These are phyloP conservation scores for Galeopterus variegatus DNA, from an alignment of 2,113 vertebrate genomes.

Conservation along the genomic window DNA sequence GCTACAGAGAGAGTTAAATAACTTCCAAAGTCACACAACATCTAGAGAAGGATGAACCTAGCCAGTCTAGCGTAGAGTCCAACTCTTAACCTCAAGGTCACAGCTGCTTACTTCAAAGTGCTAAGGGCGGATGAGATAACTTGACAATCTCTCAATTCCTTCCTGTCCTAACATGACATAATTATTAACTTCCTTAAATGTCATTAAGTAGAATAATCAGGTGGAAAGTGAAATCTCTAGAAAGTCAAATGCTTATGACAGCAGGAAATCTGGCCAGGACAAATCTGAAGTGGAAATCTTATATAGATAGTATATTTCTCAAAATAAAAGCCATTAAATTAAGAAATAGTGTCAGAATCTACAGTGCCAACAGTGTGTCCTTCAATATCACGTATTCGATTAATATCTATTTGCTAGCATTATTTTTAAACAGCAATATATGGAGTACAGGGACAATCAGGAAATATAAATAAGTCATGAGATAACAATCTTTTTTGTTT, in stretches of 20 bases:
- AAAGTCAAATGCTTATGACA: constrained; percentile 34
- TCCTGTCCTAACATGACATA: background rate
- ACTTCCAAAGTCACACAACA: background rate
- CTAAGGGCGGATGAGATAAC: background rate
- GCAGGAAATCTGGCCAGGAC: background rate
- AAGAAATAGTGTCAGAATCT: background rate
- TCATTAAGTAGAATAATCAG: background rate
- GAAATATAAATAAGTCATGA: background rate
- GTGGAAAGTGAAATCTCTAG: background rate
- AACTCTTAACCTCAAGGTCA: background rate
- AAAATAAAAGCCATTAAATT: constrained; percentile 26
- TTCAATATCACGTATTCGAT: background rate
- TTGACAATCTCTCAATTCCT: background rate
- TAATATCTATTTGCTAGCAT: background rate
- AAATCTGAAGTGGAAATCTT: constrained; percentile 20
- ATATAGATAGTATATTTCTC: background rate
- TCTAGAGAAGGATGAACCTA: background rate
- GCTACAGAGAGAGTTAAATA: background rate
- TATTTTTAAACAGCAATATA: background rate
- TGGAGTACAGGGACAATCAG: background rate
- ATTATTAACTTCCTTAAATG: constrained; percentile 18
- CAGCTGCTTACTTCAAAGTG: background rate
- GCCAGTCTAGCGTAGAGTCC: background rate
- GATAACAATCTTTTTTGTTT: background rate
- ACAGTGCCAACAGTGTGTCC: background rate